These are phyloP conservation scores for Malacoctenus gilli DNA, from an alignment of 2,797 vertebrate species.

Conservation along the genomic window DNA sequence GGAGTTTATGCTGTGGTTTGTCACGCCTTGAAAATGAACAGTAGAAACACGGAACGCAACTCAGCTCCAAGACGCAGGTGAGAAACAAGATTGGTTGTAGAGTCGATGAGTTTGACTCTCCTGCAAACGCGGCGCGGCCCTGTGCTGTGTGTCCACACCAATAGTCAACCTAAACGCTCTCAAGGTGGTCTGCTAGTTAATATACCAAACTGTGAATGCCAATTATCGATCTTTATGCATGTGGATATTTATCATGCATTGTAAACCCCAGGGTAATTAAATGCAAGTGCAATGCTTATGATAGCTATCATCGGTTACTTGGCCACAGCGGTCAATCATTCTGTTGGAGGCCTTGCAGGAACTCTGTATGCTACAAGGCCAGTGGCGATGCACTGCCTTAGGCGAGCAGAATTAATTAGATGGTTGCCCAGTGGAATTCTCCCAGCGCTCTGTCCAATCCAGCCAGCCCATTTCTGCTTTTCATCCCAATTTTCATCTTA, in stretches of 20 bases:
- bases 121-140: too few relatives aligned
- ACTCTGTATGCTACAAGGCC: constrained; percentile 72
- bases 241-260: constrained; percentile 78
- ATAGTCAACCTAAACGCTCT: too few relatives aligned
- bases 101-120: constrained; percentile 46
- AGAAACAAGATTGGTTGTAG: not conserved
- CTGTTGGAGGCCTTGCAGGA: constrained; percentile 74
- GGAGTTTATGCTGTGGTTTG: not conserved
- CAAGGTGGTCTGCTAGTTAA: constrained; percentile 52
- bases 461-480: constrained; percentile 53
- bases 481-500: constrained; percentile 71
- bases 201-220: constrained; percentile 69
- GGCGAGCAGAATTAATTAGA: constrained; percentile 84
- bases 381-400: constrained; percentile 72
- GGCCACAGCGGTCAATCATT: constrained; percentile 79
- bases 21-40: constrained; percentile 16
- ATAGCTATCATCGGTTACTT: constrained; percentile 78
- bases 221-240: constrained; percentile 80
- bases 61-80: constrained; percentile 25
- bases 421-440: constrained; percentile 81
- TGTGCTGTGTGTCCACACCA: too few relatives aligned
- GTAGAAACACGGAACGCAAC: too few relatives aligned
- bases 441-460: constrained; percentile 66
- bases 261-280: constrained; percentile 82
- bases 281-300: constrained; percentile 74